Evolutionary conservation across 2,113 vertebrate genomes (phyloP), one percentile per base, ranked within the genome.

Genomic region (Nicator chloris): DNA sequence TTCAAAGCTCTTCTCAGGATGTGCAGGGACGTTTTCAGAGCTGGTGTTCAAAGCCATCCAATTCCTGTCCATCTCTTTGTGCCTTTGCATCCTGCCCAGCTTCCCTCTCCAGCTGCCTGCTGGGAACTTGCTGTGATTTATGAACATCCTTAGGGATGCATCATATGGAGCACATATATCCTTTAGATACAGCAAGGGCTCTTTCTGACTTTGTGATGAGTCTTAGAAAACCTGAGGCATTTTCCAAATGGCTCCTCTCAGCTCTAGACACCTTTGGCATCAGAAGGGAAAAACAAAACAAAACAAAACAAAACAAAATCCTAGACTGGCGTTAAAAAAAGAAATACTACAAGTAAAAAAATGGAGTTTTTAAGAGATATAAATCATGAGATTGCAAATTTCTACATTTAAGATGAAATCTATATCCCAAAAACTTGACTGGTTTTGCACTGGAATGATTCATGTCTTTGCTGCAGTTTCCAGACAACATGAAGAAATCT

Each of bases 1-100:
- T 16, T 11, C 37, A 18, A 37, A 49, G 49, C 28, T 21, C 20
- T 11, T n/a, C 5, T 11, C 30, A 61, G 61, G 22, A 39, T n/a
- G 17, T 28, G 5, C 49, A 21, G 0, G 11, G 42, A 53, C 1
- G 0, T 27, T 24, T 30, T 2, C 0, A 44, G 68, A 53, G 31
- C 23, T 50, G 42, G 2, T 14, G 21, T 17, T 19, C 42, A 65
- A 53, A 64, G 2, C 9, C 35, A 37, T 22, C 28, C 81, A 35
- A 2, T 4, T 35, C 15, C 68, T 44, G 50, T 2, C 19, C 50
- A 57, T 40, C 10, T 31, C 79, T 22, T 0, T 6, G 13, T 18
- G 51, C 33, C 50, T 59, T 21, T 31, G 8, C 27, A 11, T 20
- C 3, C 51, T 45, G 64, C 24, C 8, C 50, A 63, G 31, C 14